Conservation (phyloP, 2,113 vertebrate species). For the Centrocercus urophasianus region DNA sequence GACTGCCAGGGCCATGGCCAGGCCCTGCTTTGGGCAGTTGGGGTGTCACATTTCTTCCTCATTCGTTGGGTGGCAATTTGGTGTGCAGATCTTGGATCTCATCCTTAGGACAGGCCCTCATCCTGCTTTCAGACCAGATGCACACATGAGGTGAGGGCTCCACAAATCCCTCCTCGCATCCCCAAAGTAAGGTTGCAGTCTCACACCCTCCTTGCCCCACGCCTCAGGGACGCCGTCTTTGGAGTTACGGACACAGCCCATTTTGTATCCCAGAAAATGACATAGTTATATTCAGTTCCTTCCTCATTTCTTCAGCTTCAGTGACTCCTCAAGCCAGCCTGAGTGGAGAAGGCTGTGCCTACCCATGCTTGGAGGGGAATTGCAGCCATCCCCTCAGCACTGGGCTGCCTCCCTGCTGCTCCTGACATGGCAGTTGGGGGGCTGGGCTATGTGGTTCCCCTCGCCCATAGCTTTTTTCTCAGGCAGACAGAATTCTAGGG, state of each 20-base stretch:
- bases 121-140: fast-evolving
- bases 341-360: neutral
- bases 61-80: fast-evolving
- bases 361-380: neutral
- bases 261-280: neutral
- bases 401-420: neutral
- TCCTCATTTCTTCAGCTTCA: neutral
- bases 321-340: neutral
- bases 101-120: neutral
- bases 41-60: fast-evolving
- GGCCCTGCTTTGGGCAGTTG: neutral
- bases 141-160: fast-evolving
- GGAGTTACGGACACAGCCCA: too few relatives aligned
- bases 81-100: neutral
- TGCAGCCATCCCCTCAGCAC: neutral
- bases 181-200: too few relatives aligned
- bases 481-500: fast-evolving
- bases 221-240: neutral
- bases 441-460: neutral
- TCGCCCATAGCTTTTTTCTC: neutral
- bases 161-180: neutral
- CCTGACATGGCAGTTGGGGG: neutral
- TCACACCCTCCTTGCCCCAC: neutral
- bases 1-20: neutral
- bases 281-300: neutral